Evolutionary conservation across 2,113 vertebrate genomes (phyloP), one percentile per base, ranked within the genome.

Genomic region (Nibea coibor): DNA sequence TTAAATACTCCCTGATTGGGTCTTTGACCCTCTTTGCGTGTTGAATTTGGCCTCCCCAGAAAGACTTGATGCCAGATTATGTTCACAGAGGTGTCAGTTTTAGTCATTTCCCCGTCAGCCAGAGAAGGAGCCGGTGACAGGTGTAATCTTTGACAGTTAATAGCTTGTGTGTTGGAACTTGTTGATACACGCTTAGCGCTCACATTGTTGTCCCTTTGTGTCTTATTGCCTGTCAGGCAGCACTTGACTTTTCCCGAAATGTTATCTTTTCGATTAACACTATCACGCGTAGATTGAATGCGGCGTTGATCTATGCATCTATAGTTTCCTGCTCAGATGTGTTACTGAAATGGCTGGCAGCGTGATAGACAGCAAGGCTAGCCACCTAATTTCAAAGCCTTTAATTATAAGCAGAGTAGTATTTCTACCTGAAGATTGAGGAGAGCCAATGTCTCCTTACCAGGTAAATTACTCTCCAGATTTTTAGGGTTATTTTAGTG

Each of bases 61-160:
- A 75, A 68, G 45, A 69, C 57, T 72, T 76, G 1, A 45, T 83
- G 75, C 59, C 68, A 78, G 43, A 50, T 70, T 74, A 73, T 83
- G 78, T 75, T 92, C 72, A 69, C 58, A 65, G 17, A 75, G 64
- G 71, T 88, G 81, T 89, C 87, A 57, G 72, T 63, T 88, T 81
- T 56, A 85, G 72, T 80, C 61, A 31, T 88, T 80, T 63, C 62
- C 75, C 76, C 75, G 14, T 78, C 43, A 86, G 80, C 70, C 72
- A 53, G 48, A 48, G 4, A 81, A 76, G 31, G 39, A 81, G 72
- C 67, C 61, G 72, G 80, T 88, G 88, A 89, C 88, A 88, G 86
- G 81, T 83, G 86, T 65, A 85, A 85, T 87, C 72, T 69, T 9
- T 71, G 78, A 83, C 82, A 76, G 82, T 83, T 88, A 85, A 84